Evolutionary conservation across 2,888 invertebrate species (phyloP), one percentile per base, ranked within the genome.

Genomic region (Ectropis crepuscularia): DNA sequence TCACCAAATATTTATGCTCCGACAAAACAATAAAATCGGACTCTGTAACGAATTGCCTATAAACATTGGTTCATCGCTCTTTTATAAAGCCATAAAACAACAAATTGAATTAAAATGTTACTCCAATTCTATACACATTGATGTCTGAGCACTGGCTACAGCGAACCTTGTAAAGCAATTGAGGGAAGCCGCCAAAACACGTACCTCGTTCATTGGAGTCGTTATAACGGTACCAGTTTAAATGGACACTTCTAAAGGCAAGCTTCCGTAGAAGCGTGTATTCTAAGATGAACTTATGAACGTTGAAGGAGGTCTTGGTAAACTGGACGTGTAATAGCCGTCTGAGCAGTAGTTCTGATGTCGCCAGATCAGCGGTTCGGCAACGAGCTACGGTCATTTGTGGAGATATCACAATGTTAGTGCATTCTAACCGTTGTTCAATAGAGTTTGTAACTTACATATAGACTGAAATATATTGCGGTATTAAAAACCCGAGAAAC

Each of bases 121-220:
- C 46, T 51, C 38, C 55, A 45, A 53, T 50, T 48, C 39, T 57
- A 63, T 53, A 47, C 46, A 61, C 53, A 42, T 51, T 53, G 53
- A 46, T 11, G 59, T 60, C 45, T 57, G 50, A 53, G 60, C 69
- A 73, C 16, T 53, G 58, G 45, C 61, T 63, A 59, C 61, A 74
- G 72, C 16, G 75, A 78, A 63, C 60, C 69, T 81, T 85, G 84
- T 83, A 85, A 84, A 87, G 79, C 85, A 86, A 89, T 86, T 88
- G 85, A 70, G 79, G 78, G 80, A 67, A 83, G 81, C 85, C 87
- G 88, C 88, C 89, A 89, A 89, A 90, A 89, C 90, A 91, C 90
- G 90, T 90, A 87, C 77, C 85, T 83, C 86, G 87, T 89, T 90
- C 87, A 88, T 86, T 87, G 78, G 73, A 74, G 79, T 86, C 83